Conservation (phyloP, 2,797 vertebrate species). For the Distichodus sexfasciatus region DNA sequence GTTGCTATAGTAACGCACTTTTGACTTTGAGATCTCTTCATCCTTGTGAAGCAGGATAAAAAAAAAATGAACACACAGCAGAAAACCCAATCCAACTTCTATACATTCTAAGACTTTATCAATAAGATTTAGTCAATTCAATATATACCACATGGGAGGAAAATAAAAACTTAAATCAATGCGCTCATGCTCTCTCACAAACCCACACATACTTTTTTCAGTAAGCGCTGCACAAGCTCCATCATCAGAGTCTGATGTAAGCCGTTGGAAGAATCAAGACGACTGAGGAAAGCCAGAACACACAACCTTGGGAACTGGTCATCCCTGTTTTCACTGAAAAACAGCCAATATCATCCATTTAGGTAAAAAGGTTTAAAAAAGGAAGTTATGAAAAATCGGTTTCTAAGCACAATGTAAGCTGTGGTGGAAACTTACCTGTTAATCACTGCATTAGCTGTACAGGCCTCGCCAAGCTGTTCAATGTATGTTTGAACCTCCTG, state of each 20-base stretch:
- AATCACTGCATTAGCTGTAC: slow-evolving; percentile 78
- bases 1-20: slow-evolving; percentile 86
- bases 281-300: slow-evolving; percentile 83
- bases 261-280: slow-evolving; percentile 73
- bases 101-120: too few species aligned
- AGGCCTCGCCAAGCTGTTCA: slow-evolving; percentile 81
- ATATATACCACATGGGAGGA: too few species aligned
- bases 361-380: background rate
- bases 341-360: slow-evolving; percentile 12
- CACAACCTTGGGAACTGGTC: slow-evolving; percentile 87
- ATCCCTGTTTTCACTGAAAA: slow-evolving; percentile 82
- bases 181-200: background rate
- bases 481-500: slow-evolving; percentile 88
- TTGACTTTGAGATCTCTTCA: slow-evolving; percentile 79
- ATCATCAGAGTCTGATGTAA: slow-evolving; percentile 81
- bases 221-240: slow-evolving; percentile 77
- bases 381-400: background rate
- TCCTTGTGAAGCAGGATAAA: slow-evolving; percentile 69
- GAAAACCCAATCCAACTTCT: too few species aligned
- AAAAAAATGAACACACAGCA: slow-evolving; percentile 19
- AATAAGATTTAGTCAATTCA: too few species aligned
- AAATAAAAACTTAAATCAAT: background rate
- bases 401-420: background rate
- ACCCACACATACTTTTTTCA: slow-evolving; percentile 79
- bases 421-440: slow-evolving; percentile 64